Evolutionary conservation across 2,797 vertebrate genomes (phyloP).

Genomic region (Peromyscus aztecus): DNA sequence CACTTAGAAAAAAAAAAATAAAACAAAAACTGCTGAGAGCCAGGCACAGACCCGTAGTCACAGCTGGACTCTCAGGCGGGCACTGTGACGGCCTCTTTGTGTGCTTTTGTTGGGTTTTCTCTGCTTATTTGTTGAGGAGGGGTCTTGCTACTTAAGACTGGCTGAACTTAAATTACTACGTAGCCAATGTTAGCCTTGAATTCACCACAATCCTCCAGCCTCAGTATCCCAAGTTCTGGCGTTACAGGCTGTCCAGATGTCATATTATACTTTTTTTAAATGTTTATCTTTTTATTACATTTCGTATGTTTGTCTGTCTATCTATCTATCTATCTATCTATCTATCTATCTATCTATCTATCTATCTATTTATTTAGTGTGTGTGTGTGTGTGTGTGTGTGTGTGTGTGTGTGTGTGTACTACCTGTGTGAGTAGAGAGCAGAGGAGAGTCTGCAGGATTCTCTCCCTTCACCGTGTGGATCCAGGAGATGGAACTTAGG

Average conservation of each 20-base stretch:
- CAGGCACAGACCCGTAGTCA: background rate
- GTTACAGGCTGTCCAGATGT: background rate
- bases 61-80: background rate
- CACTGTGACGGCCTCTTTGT: background rate
- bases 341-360: too few species aligned
- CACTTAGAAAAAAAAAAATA: background rate
- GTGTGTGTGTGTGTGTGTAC: background rate
- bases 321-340: background rate
- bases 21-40: background rate
- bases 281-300: background rate
- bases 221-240: background rate
- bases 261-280: background rate
- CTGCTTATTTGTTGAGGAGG: background rate
- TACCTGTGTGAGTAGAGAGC: background rate
- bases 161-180: background rate
- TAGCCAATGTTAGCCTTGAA: background rate
- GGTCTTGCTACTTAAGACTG: background rate
- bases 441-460: background rate
- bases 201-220: background rate
- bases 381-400: background rate
- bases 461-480: background rate
- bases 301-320: background rate
- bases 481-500: background rate
- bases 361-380: background rate
- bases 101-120: background rate